phyloP scores from a whole-genome alignment of 2,113 vertebrate genomes.

The Caranx melampygus region DNA sequence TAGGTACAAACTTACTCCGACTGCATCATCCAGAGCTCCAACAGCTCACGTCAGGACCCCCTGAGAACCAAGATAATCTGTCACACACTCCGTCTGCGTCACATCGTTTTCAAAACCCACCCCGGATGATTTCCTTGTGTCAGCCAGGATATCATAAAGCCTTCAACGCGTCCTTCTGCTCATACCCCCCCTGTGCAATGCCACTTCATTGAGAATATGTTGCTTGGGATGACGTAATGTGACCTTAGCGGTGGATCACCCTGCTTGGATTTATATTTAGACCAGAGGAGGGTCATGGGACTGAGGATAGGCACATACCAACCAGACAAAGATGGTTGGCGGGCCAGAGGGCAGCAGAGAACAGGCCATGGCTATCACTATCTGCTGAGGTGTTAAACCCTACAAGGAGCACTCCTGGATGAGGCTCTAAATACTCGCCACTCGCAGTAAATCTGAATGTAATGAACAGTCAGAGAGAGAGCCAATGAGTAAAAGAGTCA shows the following conservation, averaged over 20 bases:
- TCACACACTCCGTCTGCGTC: neutral
- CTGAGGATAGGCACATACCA: conserved; percentile 59
- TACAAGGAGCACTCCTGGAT: conserved; percentile 42
- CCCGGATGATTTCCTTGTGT: neutral
- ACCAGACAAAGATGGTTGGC: conserved; percentile 70
- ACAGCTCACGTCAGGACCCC: neutral
- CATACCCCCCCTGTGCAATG: neutral
- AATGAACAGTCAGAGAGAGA: neutral
- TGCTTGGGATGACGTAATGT: conserved; percentile 65
- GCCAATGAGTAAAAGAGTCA: neutral
- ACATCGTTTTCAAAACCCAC: conserved; percentile 9
- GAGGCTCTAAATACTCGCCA: conserved; percentile 27
- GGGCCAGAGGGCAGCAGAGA: conserved; percentile 31
- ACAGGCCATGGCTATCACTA: conserved; percentile 25
- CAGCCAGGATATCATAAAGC: conserved; percentile 37
- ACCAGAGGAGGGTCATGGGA: conserved; percentile 59
- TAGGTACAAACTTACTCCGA: neutral
- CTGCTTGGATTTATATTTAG: conserved; percentile 72
- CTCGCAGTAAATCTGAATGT: neutral
- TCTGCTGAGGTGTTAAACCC: conserved; percentile 29
- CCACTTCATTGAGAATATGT: conserved; percentile 28
- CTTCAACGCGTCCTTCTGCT: neutral
- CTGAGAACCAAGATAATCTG: neutral
- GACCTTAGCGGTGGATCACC: conserved; percentile 51
- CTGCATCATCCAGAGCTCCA: neutral